Percentiles rank a stretch among this genome's conserved stretches.
Evolutionary conservation across 1,140 invertebrate genomes (phyloP).

Genomic region (Ostrea denselamellosa): DNA sequence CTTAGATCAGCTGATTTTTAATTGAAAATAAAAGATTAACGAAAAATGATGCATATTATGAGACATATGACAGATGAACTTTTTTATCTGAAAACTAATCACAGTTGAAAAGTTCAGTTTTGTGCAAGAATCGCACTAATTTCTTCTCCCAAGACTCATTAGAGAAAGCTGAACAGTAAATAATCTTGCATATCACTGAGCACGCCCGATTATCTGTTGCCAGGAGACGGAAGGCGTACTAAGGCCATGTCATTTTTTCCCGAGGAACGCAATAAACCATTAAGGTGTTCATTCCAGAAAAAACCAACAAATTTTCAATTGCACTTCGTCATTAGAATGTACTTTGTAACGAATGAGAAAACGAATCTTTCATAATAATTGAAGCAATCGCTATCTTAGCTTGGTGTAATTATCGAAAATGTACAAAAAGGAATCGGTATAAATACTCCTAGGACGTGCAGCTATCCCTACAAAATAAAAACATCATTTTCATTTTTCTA

Average conservation of each 20-base stretch:
- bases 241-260: neutral
- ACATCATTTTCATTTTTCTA: too few relatives aligned
- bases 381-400: neutral
- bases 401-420: too few relatives aligned
- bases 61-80: too few relatives aligned
- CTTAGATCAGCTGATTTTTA: too few relatives aligned
- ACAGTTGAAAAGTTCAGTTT: slow-evolving; percentile 17
- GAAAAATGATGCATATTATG: too few relatives aligned
- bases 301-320: neutral
- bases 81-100: neutral
- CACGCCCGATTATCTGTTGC: neutral
- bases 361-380: neutral
- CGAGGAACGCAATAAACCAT: neutral
- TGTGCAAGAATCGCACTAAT: neutral
- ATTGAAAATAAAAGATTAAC: too few relatives aligned
- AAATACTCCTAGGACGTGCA: too few relatives aligned
- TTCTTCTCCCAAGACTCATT: neutral
- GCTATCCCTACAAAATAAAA: too few relatives aligned
- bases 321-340: neutral
- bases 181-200: slow-evolving; percentile 18
- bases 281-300: neutral
- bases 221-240: neutral
- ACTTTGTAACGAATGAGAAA: neutral
- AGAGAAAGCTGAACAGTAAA: slow-evolving; percentile 2
- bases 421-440: too few relatives aligned